These are phyloP conservation scores for Trachymyrmex cornetzi DNA, from an alignment of 1,140 invertebrate species.

Conservation along the genomic window DNA sequence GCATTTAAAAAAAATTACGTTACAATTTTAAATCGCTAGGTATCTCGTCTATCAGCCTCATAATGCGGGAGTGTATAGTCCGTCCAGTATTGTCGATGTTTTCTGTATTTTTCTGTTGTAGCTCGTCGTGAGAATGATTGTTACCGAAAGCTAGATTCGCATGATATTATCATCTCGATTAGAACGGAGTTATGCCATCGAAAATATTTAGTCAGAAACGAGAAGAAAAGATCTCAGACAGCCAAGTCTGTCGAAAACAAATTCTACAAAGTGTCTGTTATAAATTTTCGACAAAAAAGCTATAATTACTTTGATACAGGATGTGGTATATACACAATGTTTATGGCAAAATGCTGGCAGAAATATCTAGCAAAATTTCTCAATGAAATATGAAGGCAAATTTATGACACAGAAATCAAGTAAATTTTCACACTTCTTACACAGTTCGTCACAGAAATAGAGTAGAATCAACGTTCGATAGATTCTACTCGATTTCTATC, in stretches of 20 bases:
- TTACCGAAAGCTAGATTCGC: background rate
- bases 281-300: background rate
- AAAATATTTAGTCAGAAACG: background rate
- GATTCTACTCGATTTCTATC: background rate
- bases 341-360: background rate
- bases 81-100: conserved; percentile 72
- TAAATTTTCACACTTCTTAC: background rate
- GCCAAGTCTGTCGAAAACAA: background rate
- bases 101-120: conserved; percentile 20
- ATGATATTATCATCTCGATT: background rate
- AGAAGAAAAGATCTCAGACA: background rate
- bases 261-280: background rate
- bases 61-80: conserved; percentile 70
- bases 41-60: conserved; percentile 39
- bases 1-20: conserved; percentile 50
- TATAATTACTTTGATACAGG: background rate
- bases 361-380: background rate
- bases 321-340: background rate
- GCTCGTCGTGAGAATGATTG: background rate
- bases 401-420: background rate
- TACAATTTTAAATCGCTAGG: conserved; percentile 43
- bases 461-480: background rate
- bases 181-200: background rate
- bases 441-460: background rate
- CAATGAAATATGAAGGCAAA: background rate